Conservation (phyloP, 2,888 invertebrate genomes). For the Cylindroiulus punctatus region DNA sequence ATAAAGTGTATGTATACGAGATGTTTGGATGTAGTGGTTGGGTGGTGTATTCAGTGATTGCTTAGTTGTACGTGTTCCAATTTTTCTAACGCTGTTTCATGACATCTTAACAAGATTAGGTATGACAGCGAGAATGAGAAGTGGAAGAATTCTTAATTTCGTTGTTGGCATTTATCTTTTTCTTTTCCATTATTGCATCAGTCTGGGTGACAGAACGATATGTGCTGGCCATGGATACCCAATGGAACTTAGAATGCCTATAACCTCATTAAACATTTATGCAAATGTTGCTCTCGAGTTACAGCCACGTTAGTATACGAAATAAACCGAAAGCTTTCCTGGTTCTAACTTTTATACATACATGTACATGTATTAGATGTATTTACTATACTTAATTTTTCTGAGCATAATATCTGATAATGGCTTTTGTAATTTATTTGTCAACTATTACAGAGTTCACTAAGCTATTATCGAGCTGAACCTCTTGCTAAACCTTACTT, state of each 20-base stretch:
- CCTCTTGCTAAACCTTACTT: too few relatives aligned
- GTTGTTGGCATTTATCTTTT: neutral
- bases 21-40: neutral
- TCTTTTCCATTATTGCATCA: neutral
- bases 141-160: neutral
- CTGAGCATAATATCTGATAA: too few relatives aligned
- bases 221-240: neutral
- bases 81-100: neutral
- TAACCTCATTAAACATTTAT: constrained; percentile 3
- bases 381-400: too few relatives aligned
- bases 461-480: too few relatives aligned
- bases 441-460: too few relatives aligned
- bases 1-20: constrained; percentile 14
- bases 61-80: neutral
- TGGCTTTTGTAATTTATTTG: too few relatives aligned
- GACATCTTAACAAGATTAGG: neutral
- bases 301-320: neutral
- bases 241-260: neutral
- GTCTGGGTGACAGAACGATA: neutral
- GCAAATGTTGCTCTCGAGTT: neutral
- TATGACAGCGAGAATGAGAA: neutral
- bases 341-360: too few relatives aligned
- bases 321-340: neutral
- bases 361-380: too few relatives aligned
- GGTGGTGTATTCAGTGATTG: neutral